Conservation (phyloP, 2,113 vertebrate species). For the Geococcyx californianus region DNA sequence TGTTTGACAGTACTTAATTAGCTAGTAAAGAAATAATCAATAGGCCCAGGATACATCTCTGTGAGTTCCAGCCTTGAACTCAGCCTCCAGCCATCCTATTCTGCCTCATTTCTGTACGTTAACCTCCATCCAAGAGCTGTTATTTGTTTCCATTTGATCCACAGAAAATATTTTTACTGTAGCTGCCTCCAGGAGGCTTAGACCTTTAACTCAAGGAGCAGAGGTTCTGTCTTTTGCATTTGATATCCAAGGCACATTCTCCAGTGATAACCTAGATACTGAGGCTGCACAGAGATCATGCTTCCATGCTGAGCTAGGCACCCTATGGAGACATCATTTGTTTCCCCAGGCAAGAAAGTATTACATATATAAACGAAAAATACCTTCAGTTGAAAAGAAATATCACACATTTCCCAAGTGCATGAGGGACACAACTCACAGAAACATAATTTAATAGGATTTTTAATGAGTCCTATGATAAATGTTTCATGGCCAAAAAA, state of each 20-base stretch:
- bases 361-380: constrained; percentile 26
- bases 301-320: constrained; percentile 13
- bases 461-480: constrained; percentile 38
- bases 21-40: background rate
- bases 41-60: background rate
- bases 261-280: background rate
- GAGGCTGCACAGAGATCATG: background rate
- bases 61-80: background rate
- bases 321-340: constrained; percentile 32
- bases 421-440: constrained; percentile 8
- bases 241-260: background rate
- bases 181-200: background rate
- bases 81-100: background rate
- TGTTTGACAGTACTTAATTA: background rate
- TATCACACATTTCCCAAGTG: constrained; percentile 27
- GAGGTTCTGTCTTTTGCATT: background rate
- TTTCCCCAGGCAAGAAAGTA: constrained; percentile 29
- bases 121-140: background rate
- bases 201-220: background rate
- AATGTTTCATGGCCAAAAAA: constrained; percentile 24
- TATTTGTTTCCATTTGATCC: background rate
- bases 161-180: background rate
- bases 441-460: constrained; percentile 4
- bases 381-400: constrained; percentile 8
- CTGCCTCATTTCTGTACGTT: background rate